These are phyloP conservation scores for Cynopterus brachyotis DNA, from an alignment of 2,113 vertebrate genomes.

Conservation along the genomic window DNA sequence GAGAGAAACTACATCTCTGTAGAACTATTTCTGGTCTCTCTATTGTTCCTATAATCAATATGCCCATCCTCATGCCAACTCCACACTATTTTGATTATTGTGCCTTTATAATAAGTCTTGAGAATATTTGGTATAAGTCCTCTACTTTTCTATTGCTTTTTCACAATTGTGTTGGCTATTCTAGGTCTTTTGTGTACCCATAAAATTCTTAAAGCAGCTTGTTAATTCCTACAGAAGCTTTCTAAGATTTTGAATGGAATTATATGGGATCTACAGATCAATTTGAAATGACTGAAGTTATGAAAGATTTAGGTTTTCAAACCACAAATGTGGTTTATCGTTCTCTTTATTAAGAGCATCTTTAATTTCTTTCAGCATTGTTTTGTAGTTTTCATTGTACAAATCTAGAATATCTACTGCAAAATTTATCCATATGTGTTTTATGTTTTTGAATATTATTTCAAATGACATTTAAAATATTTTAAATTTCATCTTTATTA, in stretches of 20 bases:
- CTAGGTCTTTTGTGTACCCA: background rate
- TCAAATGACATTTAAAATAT: background rate
- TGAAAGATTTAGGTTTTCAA: background rate
- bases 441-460: background rate
- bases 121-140: background rate
- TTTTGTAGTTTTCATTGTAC: background rate
- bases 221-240: background rate
- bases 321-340: background rate
- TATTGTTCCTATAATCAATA: background rate
- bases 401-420: background rate
- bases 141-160: background rate
- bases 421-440: background rate
- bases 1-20: background rate
- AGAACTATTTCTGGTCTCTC: background rate
- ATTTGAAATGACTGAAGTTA: background rate
- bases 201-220: background rate
- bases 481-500: background rate
- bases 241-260: background rate
- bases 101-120: background rate
- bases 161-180: background rate
- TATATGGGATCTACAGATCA: background rate
- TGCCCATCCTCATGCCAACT: background rate
- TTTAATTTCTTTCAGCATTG: background rate
- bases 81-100: background rate
- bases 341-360: background rate